Percentiles rank a stretch among this genome's conserved stretches.
Evolutionary conservation across 2,113 vertebrate genomes (phyloP).

Genomic region (Aythya baeri): DNA sequence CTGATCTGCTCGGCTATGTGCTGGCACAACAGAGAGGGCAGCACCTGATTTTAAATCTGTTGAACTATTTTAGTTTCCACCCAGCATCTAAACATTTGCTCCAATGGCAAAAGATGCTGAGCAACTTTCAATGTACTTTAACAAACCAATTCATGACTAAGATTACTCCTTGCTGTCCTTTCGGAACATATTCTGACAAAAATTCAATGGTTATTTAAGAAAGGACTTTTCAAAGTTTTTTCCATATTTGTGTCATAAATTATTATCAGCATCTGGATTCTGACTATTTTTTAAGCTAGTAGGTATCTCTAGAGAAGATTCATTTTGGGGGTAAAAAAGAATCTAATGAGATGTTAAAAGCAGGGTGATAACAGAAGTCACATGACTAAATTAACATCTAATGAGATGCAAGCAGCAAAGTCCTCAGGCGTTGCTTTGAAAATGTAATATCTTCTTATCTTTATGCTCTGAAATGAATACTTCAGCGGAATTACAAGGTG

Average conservation of each 20-base stretch:
- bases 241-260: not conserved
- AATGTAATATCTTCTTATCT: slow-evolving; percentile 35
- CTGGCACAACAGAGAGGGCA: not conserved
- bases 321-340: slow-evolving; percentile 14
- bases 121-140: not conserved
- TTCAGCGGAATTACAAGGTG: slow-evolving; percentile 54
- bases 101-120: not conserved
- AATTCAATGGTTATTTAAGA: not conserved
- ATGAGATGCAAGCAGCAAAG: slow-evolving; percentile 47
- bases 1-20: not conserved
- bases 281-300: not conserved
- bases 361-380: slow-evolving; percentile 35
- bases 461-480: slow-evolving; percentile 50
- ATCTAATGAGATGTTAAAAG: slow-evolving; percentile 40
- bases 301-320: not conserved
- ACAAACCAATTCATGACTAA: not conserved
- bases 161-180: not conserved
- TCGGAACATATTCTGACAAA: not conserved
- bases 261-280: not conserved
- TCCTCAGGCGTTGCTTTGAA: slow-evolving; percentile 58
- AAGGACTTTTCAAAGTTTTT: not conserved
- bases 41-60: not conserved
- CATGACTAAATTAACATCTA: slow-evolving; percentile 51
- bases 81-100: not conserved
- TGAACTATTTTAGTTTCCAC: not conserved